Percentiles rank a stretch among this genome's conserved stretches.
Evolutionary conservation across 2,113 vertebrate genomes (phyloP).

Genomic region (Ophthalmolycus amberensis): DNA sequence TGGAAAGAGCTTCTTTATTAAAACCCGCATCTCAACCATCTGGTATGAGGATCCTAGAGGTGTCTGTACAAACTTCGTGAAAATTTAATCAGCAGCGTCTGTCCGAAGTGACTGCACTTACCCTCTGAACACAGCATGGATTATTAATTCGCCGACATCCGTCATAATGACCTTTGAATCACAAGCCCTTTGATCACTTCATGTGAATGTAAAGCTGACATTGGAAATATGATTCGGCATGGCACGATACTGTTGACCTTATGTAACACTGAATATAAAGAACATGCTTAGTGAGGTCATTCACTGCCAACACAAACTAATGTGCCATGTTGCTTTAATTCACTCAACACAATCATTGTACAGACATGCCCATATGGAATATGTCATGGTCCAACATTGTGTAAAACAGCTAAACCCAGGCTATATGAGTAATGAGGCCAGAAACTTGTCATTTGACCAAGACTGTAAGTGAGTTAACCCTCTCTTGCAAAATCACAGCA

Average conservation of each 20-base stretch:
- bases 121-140: conserved; percentile 37
- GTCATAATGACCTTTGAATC: conserved; percentile 50
- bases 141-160: conserved; percentile 36
- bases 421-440: conserved; percentile 23
- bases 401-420: neutral
- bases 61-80: conserved; percentile 42
- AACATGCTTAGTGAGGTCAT: conserved; percentile 4
- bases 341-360: neutral
- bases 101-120: conserved; percentile 49
- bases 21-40: conserved; percentile 21
- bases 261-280: neutral
- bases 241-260: conserved; percentile 2
- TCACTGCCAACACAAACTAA: conserved; percentile 2
- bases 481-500: neutral
- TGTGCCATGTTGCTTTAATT: neutral
- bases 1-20: conserved; percentile 49
- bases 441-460: conserved; percentile 3
- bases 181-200: conserved; percentile 23
- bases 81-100: conserved; percentile 43
- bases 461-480: too few relatives aligned
- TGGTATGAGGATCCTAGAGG: conserved; percentile 15
- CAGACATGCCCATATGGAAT: neutral
- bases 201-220: conserved; percentile 14
- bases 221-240: conserved; percentile 17
- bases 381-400: conserved; percentile 7